Evolutionary conservation across 2,888 invertebrate species (phyloP), one percentile per base, ranked within the genome.

Genomic region (Acanthopleura granulata): DNA sequence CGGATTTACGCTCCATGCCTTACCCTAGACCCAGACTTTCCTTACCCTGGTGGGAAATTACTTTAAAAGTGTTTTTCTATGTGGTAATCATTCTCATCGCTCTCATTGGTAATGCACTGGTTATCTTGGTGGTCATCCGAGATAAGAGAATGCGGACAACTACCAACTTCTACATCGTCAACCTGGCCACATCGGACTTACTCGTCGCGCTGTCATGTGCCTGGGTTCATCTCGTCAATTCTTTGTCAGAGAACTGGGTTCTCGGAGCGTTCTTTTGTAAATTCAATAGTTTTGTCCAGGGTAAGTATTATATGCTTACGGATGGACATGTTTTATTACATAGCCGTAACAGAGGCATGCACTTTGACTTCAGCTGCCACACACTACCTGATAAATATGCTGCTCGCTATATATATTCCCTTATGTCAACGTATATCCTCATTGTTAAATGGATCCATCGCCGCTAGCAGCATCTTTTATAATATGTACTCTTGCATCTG

Each of bases 231-330:
- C 91, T 96, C 79, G 92, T 94, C 25, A 92, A 93, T 66, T 94
- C 95, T 87, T 93, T 95, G 84, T 95, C 93, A 86, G 95, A 96
- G 91, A 94, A 94, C 83, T 96, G 93, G 87, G 92, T 94, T 80
- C 89, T 96, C 76, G 94, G 94, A 51, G 91, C 91, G n/a, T 92
- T 94, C 74, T 95, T 95, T 11, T 96, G 96, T 86, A 93, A 93
- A 80, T 91, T 93, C 81, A 95, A 96, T 89, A 95, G 94, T 0
- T 94, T 94, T 84, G 86, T 94, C 51, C 94, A 95, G 91, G 93
- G 94, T 94, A 89, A 89, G 91, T 76, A n/a, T n/a, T n/a, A 57
- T 18, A 22, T 40, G 40, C 50, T 69, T 40, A 40, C 40, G 40
- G 9, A 40, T 40, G 40, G 9, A 40, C 9, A 40, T 40, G 40